Evolutionary conservation across 2,797 vertebrate species (phyloP), one percentile per base, ranked within the genome.

Genomic region (Denticeps clupeoides): DNA sequence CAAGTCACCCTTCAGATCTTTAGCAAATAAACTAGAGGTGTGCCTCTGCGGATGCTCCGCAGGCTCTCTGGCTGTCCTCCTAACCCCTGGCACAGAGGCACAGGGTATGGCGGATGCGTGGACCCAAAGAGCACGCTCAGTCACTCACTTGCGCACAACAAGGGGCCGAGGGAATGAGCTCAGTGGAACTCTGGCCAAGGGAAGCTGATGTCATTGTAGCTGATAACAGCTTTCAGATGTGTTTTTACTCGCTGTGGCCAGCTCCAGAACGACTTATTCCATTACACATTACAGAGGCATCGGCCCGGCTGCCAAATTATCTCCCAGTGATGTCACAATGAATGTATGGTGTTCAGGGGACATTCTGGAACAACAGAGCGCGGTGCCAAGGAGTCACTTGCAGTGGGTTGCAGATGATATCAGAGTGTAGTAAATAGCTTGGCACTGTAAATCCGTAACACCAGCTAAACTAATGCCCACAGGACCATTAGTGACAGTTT

Each of bases 211-310:
- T 71, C 65, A 71, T 56, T 49, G 58, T 37, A 47, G 58, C 62
- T 71, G 66, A 71, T 71, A 71, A 71, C 66, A 67, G 66, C 58
- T 71, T 71, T 69, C 69, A 71, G 66, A 71, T 71, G 69, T 71
- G 66, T 55, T 55, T 63, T 55, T 45, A 52, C 42, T 32, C 22
- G 49, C 53, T 50, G 63, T 10, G 55, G 59, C 63, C 65, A 62
- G 56, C 52, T 55, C 61, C 53, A 55, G 54, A 43, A 54, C 38
- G 51, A 56, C 55, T 67, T 66, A 62, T 68, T 71, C 69, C 64
- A 71, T 68, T 71, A 68, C 69, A 64, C 65, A 67, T 50, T 47
- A 41, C 61, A 44, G 49, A 68, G 61, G 57, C 65, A 71, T 71
- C 28, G 12, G 49, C 27, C 27, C 8, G 37, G 38, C 41, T 42